A percentile compares a stretch with the other conserved stretches of the same genome.
Evolutionary conservation across 2,888 invertebrate species (phyloP).

Genomic region (Eupithecia subumbrata): DNA sequence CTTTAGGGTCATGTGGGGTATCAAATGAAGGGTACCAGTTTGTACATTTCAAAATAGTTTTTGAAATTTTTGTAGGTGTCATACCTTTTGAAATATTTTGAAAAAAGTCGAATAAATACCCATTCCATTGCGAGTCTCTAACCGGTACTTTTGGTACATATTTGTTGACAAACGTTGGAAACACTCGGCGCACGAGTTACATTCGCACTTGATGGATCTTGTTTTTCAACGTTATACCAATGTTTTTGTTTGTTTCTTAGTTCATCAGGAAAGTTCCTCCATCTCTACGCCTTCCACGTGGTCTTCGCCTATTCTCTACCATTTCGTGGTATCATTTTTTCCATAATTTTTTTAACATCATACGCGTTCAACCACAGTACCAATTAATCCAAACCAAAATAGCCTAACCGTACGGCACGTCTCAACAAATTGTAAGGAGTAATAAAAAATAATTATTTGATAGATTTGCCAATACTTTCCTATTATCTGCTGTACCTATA

Average conservation of each 20-base stretch:
- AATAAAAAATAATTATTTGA: slow-evolving; percentile 6
- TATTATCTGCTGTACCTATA: background rate
- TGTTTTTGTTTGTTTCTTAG: background rate
- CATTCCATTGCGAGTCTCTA: too few relatives aligned
- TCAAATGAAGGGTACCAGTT: too few relatives aligned
- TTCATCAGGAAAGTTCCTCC: background rate
- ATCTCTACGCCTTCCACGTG: background rate
- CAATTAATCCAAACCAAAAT: background rate
- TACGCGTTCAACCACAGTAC: background rate
- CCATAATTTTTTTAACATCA: background rate
- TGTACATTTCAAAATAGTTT: too few relatives aligned
- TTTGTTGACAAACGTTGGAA: too few relatives aligned
- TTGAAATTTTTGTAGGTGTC: too few relatives aligned
- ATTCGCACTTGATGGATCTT: too few relatives aligned
- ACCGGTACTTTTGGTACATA: too few relatives aligned
- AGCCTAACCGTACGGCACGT: background rate
- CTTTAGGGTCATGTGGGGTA: too few relatives aligned
- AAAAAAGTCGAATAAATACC: too few relatives aligned
- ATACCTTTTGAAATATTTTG: too few relatives aligned
- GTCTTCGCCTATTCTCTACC: background rate
- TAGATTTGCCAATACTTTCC: slow-evolving; percentile 20
- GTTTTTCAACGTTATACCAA: background rate
- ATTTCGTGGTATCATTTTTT: background rate
- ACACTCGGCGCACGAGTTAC: too few relatives aligned
- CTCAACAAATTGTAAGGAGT: background rate